Conservation (phyloP, 1,140 invertebrate genomes). For the Drosophila trapezifrons region DNA sequence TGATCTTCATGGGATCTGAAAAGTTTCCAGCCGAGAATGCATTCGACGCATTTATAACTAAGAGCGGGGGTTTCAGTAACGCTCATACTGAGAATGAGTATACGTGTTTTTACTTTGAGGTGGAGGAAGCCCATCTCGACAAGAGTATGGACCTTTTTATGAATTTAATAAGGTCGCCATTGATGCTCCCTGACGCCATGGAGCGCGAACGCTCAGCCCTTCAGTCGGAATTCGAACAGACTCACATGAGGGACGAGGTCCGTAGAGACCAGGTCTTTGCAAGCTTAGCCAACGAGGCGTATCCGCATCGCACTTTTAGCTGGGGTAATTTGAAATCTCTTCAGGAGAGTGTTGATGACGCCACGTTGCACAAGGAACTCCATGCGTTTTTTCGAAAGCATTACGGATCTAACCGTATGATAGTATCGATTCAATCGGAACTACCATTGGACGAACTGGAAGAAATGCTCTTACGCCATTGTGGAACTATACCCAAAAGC, state of each 20-base stretch:
- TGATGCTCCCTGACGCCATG: slow-evolving; percentile 94
- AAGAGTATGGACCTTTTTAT: slow-evolving; percentile 93
- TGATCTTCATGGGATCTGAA: slow-evolving; percentile 96
- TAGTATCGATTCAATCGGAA: slow-evolving; percentile 91
- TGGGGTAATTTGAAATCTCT: slow-evolving; percentile 93
- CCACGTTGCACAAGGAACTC: slow-evolving; percentile 87
- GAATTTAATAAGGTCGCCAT: slow-evolving; percentile 94
- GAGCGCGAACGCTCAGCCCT: slow-evolving; percentile 94
- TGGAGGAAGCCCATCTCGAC: slow-evolving; percentile 90
- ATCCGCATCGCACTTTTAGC: slow-evolving; percentile 92
- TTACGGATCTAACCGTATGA: slow-evolving; percentile 96
- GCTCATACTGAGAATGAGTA: slow-evolving; percentile 93
- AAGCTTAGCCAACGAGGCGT: slow-evolving; percentile 87
- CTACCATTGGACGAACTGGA: slow-evolving; percentile 90
- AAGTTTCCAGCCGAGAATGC: slow-evolving; percentile 94
- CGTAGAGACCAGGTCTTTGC: slow-evolving; percentile 89
- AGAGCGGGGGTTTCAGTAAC: slow-evolving; percentile 92
- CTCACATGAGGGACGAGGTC: slow-evolving; percentile 64
- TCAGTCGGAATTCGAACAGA: slow-evolving; percentile 88
- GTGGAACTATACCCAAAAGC: slow-evolving; percentile 88
- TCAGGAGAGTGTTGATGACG: slow-evolving; percentile 87
- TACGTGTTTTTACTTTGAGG: slow-evolving; percentile 95
- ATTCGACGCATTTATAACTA: slow-evolving; percentile 91
- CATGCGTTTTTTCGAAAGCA: slow-evolving; percentile 92
- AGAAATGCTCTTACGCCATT: slow-evolving; percentile 86